Percentiles rank a stretch among this genome's conserved stretches.
These are phyloP conservation scores for Tetramorium parvispinum DNA, from an alignment of 1,140 invertebrate species.

Conservation along the genomic window DNA sequence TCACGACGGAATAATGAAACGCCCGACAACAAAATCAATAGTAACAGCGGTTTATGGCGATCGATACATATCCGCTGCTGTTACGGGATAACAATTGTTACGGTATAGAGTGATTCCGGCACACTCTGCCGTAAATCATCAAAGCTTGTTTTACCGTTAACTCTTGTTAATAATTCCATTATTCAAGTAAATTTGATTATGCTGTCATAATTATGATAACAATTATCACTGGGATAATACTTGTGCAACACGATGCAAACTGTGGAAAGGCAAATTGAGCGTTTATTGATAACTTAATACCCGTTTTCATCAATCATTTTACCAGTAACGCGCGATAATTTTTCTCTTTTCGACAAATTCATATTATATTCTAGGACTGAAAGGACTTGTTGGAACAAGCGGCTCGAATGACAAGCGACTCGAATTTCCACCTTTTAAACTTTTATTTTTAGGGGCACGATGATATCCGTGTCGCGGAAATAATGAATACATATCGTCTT, in stretches of 20 bases:
- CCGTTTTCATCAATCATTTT: not conserved
- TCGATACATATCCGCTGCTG: not conserved
- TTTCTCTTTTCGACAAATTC: not conserved
- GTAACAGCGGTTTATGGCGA: constrained; percentile 1
- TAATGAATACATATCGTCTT: not conserved
- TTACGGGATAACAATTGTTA: constrained; percentile 15
- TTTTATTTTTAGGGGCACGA: not conserved
- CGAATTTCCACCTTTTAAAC: not conserved
- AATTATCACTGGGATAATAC: not conserved
- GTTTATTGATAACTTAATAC: not conserved
- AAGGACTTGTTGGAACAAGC: not conserved
- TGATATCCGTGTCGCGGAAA: not conserved
- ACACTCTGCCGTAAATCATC: constrained; percentile 1
- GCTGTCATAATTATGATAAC: not conserved
- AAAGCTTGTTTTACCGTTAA: not conserved
- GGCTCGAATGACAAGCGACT: too few relatives aligned
- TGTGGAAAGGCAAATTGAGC: not conserved
- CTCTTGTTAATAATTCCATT: constrained; percentile 11
- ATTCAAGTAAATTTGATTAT: constrained; percentile 13
- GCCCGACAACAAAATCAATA: constrained; percentile 39
- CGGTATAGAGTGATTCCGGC: not conserved
- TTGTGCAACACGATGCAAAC: not conserved
- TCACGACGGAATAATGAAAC: constrained; percentile 25
- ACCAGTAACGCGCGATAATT: not conserved
- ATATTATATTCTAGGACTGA: not conserved